Evolutionary conservation across 2,113 vertebrate genomes (phyloP).

Genomic region (Hassar affinis): DNA sequence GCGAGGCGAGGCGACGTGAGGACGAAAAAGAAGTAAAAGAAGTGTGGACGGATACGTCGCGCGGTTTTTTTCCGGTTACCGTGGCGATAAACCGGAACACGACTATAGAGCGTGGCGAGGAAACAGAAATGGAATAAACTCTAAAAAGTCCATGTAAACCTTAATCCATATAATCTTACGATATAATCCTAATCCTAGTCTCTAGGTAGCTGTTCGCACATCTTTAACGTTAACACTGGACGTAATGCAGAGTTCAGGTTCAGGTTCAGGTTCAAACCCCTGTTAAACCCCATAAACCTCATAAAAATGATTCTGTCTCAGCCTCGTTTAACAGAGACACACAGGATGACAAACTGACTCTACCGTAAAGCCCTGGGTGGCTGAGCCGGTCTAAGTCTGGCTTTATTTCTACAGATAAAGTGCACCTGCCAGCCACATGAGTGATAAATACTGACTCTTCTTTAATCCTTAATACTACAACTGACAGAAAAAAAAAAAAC

Average conservation of each 20-base stretch:
- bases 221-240: not conserved
- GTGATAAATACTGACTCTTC: constrained; percentile 34
- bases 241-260: not conserved
- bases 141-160: constrained; percentile 34
- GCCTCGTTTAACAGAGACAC: constrained; percentile 5
- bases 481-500: not conserved
- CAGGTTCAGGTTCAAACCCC: too few species aligned
- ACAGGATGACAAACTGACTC: not conserved
- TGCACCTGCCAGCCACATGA: constrained; percentile 7
- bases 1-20: not conserved
- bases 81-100: not conserved
- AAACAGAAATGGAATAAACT: not conserved
- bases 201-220: not conserved
- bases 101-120: too few species aligned
- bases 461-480: constrained; percentile 1
- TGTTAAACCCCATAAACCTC: not conserved
- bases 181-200: not conserved
- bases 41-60: too few species aligned
- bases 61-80: not conserved
- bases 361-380: not conserved
- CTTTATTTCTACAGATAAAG: constrained; percentile 25
- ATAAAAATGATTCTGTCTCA: not conserved
- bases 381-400: not conserved
- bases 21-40: too few species aligned
- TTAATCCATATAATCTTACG: too few species aligned